Evolutionary conservation across 2,113 vertebrate genomes (phyloP), one percentile per base, ranked within the genome.

Genomic region (Seriola rivoliana): DNA sequence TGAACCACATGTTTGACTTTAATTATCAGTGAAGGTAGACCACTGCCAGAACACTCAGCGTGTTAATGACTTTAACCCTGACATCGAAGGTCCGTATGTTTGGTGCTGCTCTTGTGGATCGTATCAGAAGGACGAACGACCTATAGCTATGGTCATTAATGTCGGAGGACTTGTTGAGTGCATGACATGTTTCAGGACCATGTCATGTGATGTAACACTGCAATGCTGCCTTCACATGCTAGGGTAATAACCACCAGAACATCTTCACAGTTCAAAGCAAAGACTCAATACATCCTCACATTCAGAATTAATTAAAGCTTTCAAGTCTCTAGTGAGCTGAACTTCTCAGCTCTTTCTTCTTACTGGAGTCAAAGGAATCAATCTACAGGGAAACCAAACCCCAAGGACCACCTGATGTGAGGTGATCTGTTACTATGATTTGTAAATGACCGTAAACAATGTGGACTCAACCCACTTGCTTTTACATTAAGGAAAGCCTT

Each of bases 241-340:
- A 38, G 23, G n/a, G 32, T 58, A 48, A 64, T 29, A 25, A 60
- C 14, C 50, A 59, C 36, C 29, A 40, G 50, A 71, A 17, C 34
- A 54, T 60, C 48, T 60, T 78, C 46, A 36, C 70, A 46, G 34
- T 12, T 52, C 25, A 71, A 65, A 59, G 46, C 19, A 62, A 63
- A n/a, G 25, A n/a, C 63, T 36, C 4, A 1, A 25, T 3, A 55
- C 21, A 1, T 42, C 5, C 58, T 71, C 8, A 57, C 34, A 25
- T 36, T 62, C 36, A 79, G 23, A 74, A 38, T 32, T 13, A 7
- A 70, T 46, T 44, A 29, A 32, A 72, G 16, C 29, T 29, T 29
- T 23, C 23, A 23, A 23, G 23, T 23, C 23, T 23, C 23, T 23
- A 23, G 23, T 23, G 23, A 23, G 23, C 23, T 23, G 23, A 23